A percentile compares a stretch with the other conserved stretches of the same genome.
phyloP scores from a whole-genome alignment of 2,888 invertebrate species.

The Acanthosepion lycidas region DNA sequence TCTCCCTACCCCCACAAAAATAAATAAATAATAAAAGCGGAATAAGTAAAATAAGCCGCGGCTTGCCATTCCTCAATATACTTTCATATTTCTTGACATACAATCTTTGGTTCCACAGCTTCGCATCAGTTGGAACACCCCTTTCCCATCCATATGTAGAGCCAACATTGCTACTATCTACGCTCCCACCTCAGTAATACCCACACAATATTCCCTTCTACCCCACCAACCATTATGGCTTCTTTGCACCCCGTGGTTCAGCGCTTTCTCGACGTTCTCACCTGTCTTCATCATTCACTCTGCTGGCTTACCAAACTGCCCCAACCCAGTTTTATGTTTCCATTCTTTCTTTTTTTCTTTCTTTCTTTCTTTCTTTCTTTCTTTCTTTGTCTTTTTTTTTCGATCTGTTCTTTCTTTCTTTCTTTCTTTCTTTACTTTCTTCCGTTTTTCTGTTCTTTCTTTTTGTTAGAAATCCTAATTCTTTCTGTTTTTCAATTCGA shows the following conservation, averaged over 20 bases:
- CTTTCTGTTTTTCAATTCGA: not conserved
- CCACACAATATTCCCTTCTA: not conserved
- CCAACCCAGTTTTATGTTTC: not conserved
- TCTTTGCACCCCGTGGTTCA: not conserved
- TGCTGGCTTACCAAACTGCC: not conserved
- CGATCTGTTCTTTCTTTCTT: not conserved
- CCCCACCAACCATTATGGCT: not conserved
- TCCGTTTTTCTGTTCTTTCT: not conserved
- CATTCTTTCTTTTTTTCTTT: not conserved
- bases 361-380: not conserved
- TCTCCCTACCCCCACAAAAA: not conserved
- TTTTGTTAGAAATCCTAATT: not conserved
- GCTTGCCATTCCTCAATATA: not conserved
- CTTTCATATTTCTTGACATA: conserved; percentile 15
- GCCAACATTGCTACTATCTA: not conserved
- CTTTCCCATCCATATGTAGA: not conserved
- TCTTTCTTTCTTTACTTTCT: not conserved
- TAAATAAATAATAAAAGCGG: not conserved
- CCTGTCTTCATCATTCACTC: conserved; percentile 8
- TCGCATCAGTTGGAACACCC: not conserved
- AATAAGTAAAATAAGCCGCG: not conserved
- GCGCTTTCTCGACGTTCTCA: conserved; percentile 2
- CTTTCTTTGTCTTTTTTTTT: not conserved
- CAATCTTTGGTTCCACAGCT: conserved; percentile 21
- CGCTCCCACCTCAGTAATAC: not conserved